These are phyloP conservation scores for Morelia viridis DNA, from an alignment of 2,797 vertebrate species.

Conservation along the genomic window DNA sequence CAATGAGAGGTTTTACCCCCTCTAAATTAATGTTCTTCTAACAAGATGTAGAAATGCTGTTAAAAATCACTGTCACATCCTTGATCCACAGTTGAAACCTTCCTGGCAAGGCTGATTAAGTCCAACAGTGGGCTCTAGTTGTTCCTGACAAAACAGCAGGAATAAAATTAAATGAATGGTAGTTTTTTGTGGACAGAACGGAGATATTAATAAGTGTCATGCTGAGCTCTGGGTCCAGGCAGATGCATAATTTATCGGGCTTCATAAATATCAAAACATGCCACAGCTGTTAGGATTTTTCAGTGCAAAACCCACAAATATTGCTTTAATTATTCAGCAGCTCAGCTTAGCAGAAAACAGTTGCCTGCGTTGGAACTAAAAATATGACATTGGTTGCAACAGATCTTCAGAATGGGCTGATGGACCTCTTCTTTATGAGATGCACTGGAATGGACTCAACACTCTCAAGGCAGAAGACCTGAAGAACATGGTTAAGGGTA, in stretches of 20 bases:
- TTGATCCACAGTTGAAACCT: constrained; percentile 50
- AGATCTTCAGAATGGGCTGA: neutral
- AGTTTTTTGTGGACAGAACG: constrained; percentile 14
- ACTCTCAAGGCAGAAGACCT: neutral
- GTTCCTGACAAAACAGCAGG: constrained; percentile 44
- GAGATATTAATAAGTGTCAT: constrained; percentile 59
- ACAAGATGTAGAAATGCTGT: constrained; percentile 41
- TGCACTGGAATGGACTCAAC: neutral
- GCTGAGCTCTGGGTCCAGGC: constrained; percentile 51
- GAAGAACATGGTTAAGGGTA: neutral
- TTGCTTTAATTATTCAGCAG: constrained; percentile 65
- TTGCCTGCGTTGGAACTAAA: constrained; percentile 35
- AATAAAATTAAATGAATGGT: constrained; percentile 44
- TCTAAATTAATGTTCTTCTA: constrained; percentile 21
- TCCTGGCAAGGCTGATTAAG: constrained; percentile 56
- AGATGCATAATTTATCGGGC: constrained; percentile 64
- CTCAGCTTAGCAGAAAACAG: neutral
- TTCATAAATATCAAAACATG: constrained; percentile 66
- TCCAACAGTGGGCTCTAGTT: constrained; percentile 49
- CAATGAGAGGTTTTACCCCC: neutral
- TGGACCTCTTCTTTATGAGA: neutral
- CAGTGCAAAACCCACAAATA: constrained; percentile 56
- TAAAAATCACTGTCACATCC: constrained; percentile 47
- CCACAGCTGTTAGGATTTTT: constrained; percentile 61
- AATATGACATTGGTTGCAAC: constrained; percentile 33